A percentile compares a stretch with the other conserved stretches of the same genome.
Evolutionary conservation across 2,113 vertebrate species (phyloP).

Genomic region (Dunckerocampus dactyliophorus): DNA sequence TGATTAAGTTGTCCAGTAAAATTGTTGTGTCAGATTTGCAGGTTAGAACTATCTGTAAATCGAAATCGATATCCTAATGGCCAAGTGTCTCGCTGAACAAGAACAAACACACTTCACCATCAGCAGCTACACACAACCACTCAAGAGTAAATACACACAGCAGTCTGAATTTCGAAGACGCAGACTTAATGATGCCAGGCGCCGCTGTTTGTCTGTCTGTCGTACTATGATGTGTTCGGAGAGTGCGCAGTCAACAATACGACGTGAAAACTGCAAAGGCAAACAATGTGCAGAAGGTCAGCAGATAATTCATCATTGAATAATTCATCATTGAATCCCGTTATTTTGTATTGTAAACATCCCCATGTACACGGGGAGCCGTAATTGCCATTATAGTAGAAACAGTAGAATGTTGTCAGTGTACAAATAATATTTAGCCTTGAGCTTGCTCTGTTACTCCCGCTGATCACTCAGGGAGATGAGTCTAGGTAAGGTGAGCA

Average conservation of each 20-base stretch:
- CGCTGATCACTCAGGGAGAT: constrained; percentile 48
- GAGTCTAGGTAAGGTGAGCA: constrained; percentile 49
- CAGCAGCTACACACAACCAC: not conserved
- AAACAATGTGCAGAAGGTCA: too few relatives aligned
- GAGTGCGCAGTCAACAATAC: constrained; percentile 4
- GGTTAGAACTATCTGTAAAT: not conserved
- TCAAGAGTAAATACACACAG: constrained; percentile 18
- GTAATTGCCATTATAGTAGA: constrained; percentile 46
- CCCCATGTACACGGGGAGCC: too few relatives aligned
- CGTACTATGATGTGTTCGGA: constrained; percentile 40
- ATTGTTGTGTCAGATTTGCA: too few relatives aligned
- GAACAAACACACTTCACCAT: constrained; percentile 10
- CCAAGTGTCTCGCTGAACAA: constrained; percentile 30
- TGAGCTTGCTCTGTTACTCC: constrained; percentile 54
- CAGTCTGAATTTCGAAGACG: constrained; percentile 52
- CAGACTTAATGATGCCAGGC: constrained; percentile 64
- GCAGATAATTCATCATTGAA: too few relatives aligned
- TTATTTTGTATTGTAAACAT: too few relatives aligned
- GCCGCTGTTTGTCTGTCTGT: constrained; percentile 49
- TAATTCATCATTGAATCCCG: too few relatives aligned
- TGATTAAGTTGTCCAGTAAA: too few relatives aligned
- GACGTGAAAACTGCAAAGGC: too few relatives aligned
- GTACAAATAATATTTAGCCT: constrained; percentile 58
- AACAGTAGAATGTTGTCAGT: constrained; percentile 36
- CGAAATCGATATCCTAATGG: constrained; percentile 16